phyloP scores from a whole-genome alignment of 2,797 vertebrate species.

The Oreonectes daqikongensis region DNA sequence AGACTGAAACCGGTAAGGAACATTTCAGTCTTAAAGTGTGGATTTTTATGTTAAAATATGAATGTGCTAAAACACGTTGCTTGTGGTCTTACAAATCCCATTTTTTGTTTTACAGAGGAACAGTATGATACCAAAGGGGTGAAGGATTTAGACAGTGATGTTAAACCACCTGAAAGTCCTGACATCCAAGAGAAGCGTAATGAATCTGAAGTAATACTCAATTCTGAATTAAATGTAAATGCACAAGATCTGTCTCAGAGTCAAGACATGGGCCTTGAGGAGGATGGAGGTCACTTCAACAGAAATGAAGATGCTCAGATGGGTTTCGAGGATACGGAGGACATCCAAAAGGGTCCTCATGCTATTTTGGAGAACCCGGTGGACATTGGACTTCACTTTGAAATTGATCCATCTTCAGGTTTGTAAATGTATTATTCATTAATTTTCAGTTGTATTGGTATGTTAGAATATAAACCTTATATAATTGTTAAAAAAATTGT shows the following conservation, averaged over 20 bases:
- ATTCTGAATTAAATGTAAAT: conserved; percentile 21
- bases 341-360: conserved; percentile 70
- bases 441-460: too few relatives aligned
- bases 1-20: conserved; percentile 70
- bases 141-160: conserved; percentile 47
- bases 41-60: background rate
- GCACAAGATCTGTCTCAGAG: conserved; percentile 42
- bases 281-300: conserved; percentile 74
- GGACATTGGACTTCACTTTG: conserved; percentile 66
- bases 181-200: conserved; percentile 49
- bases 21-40: background rate
- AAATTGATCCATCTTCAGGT: conserved; percentile 73
- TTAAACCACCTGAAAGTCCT: conserved; percentile 43
- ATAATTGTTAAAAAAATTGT: background rate
- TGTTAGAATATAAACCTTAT: too few relatives aligned
- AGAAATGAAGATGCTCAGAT: conserved; percentile 73
- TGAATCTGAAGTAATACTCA: conserved; percentile 1
- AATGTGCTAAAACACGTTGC: background rate
- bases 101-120: conserved; percentile 33
- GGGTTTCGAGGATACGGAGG: conserved; percentile 63
- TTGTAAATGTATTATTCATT: conserved; percentile 33
- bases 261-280: conserved; percentile 65
- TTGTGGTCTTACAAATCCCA: background rate
- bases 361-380: conserved; percentile 69
- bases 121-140: conserved; percentile 23